Evolutionary conservation across 64 coral and sea anemone species (phyloP), one percentile per base, ranked within the genome.

Genomic region (Montipora sp.): DNA sequence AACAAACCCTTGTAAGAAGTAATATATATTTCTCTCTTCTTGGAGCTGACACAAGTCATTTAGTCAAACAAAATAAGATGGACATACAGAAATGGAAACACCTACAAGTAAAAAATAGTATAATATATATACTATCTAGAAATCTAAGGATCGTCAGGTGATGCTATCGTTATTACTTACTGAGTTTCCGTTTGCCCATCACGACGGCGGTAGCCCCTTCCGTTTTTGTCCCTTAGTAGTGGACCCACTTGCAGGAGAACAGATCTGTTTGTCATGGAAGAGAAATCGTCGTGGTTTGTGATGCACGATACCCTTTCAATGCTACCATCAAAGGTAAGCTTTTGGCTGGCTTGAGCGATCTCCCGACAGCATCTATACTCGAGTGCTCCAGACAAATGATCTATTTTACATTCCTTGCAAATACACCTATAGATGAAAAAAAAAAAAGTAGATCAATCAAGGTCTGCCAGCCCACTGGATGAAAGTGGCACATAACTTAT

Each of bases 321-420:
- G 59, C 59, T 63, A 63, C 59, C 59, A 63, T 63, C 59, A 63
- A 63, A 63, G 18, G 45, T 84, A 27, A 92, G 48, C 73, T 92
- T 92, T 13, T 80, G 77, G 44, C 20, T 27, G n/a, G 80, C 89
- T 20, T 92, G 36, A 14, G 8, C 65, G 48, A 70, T 55, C 82
- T 92, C 67, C 57, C 20, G n/a, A 24, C 90, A 92, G 55, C 90
- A 92, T 84, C 48, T 15, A 84, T 24, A 85, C 23, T 75, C 69
- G 14, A 92, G 43, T 7, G 90, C 90, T 13, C 73, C 57, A 22
- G 80, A 65, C 51, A 92, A 82, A 15, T 75, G 81, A 51, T 85
- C 69, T 55, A 75, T 50, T 10, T 47, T 74, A 63, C 90, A 92
- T 75, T 92, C 70, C 36, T 81, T 65, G 77, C 70, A 84, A 4